Evolutionary conservation across 2,797 vertebrate species (phyloP), one percentile per base, ranked within the genome.

Genomic region (Psittacula derbiana): DNA sequence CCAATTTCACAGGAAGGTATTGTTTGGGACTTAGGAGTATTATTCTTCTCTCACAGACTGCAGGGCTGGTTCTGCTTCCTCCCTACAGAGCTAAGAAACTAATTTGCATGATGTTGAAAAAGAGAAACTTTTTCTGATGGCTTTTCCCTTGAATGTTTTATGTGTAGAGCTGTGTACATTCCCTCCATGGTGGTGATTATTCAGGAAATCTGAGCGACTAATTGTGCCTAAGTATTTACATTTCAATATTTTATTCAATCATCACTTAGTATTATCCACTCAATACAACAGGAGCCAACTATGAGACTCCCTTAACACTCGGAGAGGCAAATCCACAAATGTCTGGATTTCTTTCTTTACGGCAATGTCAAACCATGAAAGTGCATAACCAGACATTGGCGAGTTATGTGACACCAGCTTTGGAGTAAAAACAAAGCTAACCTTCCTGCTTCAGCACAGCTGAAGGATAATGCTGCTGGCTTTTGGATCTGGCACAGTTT

Each of bases 181-280:
- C 70, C 50, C 80, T 84, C 67, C 60, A 84, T 88, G 70, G 41
- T 57, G 23, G 50, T 66, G 74, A 86, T 84, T 94, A 65, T 81
- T 88, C 75, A 55, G 16, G 67, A 92, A 92, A 93, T 79, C 50
- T 82, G 58, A 92, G 66, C 0, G 3, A 70, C 70, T 87, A 88
- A 81, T 28, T 72, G 43, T 62, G 70, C 36, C 70, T 88, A 55
- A 70, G 82, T 94, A 92, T 95, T 92, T 86, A 88, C 62, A 86
- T 88, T 95, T 92, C 90, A 95, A 67, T 92, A 89, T 95, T 93
- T 92, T 96, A 73, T 94, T 92, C 80, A 91, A 92, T 80, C 60
- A 88, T 86, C 83, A 64, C 25, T 90, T 47, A 52, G 66, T 46
- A 41, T 91, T 86, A 84, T 75, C 50, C 67, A 84, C 76, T 75